These are phyloP conservation scores for Trissolcus basalis DNA, from an alignment of 1,140 invertebrate species.

Conservation along the genomic window DNA sequence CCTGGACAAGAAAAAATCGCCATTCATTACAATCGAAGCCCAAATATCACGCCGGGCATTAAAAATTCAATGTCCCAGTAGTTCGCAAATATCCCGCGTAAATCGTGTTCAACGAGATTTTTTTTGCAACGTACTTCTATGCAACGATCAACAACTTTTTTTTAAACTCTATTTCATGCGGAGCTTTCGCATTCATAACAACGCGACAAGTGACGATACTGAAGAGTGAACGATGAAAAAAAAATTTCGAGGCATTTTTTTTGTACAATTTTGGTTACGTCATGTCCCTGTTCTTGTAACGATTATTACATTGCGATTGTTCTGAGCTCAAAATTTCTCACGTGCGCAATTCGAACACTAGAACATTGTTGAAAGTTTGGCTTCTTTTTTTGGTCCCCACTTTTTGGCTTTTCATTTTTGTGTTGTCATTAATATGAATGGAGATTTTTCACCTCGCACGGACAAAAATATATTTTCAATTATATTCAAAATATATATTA, in stretches of 20 bases:
- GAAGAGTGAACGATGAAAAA: background rate
- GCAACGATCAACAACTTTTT: constrained; percentile 20
- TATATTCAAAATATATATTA: too few relatives aligned
- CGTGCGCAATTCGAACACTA: too few relatives aligned
- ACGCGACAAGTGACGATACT: background rate
- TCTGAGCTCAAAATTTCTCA: too few relatives aligned
- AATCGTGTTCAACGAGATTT: background rate
- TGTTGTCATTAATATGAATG: too few relatives aligned
- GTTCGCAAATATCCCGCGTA: too few relatives aligned
- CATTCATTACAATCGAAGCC: background rate
- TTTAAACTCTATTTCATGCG: constrained; percentile 8
- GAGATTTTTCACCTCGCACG: too few relatives aligned
- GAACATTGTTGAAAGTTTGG: too few relatives aligned
- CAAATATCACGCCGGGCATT: too few relatives aligned
- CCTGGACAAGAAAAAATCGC: background rate
- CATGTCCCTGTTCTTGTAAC: constrained; percentile 2
- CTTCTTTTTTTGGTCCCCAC: too few relatives aligned
- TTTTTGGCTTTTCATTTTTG: too few relatives aligned
- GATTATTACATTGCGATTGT: background rate
- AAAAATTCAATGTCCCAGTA: too few relatives aligned
- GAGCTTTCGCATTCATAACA: constrained; percentile 1
- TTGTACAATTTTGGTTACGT: constrained; percentile 24
- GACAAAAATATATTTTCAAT: too few relatives aligned
- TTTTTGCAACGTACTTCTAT: constrained; percentile 3
- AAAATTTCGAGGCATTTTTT: constrained; percentile 11